Evolutionary conservation across 2,888 invertebrate species (phyloP).

Genomic region (Ophioninae sp.): DNA sequence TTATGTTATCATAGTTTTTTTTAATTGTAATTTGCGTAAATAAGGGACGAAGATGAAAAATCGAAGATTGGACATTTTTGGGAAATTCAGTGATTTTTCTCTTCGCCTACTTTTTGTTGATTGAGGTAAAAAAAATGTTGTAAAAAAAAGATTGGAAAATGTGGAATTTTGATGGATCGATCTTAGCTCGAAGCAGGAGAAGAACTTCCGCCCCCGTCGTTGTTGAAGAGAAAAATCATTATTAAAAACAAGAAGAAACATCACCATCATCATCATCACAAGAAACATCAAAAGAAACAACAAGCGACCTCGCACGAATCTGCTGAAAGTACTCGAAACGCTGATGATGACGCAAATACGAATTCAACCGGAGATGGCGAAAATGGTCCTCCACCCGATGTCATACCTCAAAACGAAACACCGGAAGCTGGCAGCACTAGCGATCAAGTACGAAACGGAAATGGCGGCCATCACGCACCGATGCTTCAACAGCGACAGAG

Average conservation of each 20-base stretch:
- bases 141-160: too few species aligned
- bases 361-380: conserved; percentile 76
- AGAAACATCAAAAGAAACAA: conserved; percentile 82
- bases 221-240: conserved; percentile 94
- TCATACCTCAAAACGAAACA: conserved; percentile 75
- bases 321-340: conserved; percentile 75
- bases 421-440: conserved; percentile 69
- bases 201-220: conserved; percentile 92
- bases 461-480: conserved; percentile 83
- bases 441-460: conserved; percentile 83
- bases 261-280: conserved; percentile 89
- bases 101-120: background rate
- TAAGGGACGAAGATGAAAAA: background rate
- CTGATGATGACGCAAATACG: conserved; percentile 81
- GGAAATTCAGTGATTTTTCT: background rate
- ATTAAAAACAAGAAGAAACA: conserved; percentile 99
- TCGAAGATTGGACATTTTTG: too few species aligned
- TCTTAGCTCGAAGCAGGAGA: conserved; percentile 85
- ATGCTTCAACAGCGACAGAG: conserved; percentile 86
- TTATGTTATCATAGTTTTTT: background rate
- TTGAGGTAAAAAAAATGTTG: too few species aligned
- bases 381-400: conserved; percentile 76
- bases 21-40: too few species aligned
- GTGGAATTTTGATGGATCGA: background rate
- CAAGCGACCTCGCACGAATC: conserved; percentile 79